phyloP scores from a whole-genome alignment of 2,113 vertebrate species.

The Lamprologus sp. region DNA sequence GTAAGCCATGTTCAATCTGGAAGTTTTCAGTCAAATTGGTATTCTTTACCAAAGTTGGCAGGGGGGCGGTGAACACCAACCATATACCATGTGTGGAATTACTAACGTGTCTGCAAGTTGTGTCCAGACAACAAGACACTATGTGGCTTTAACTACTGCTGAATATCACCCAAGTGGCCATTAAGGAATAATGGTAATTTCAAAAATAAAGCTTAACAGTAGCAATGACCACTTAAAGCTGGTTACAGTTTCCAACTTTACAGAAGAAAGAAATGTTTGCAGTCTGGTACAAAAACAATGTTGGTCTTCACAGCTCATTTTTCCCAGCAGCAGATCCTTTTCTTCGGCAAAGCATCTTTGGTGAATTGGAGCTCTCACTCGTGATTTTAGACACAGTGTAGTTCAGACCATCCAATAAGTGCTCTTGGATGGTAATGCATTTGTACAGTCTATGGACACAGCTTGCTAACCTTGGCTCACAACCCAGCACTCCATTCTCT shows the following conservation, averaged over 20 bases:
- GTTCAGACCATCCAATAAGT: neutral
- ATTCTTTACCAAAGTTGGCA: neutral
- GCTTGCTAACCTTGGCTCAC: neutral
- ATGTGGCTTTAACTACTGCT: neutral
- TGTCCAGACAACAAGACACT: neutral
- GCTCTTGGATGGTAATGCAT: neutral
- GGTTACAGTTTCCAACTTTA: neutral
- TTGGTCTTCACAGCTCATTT: neutral
- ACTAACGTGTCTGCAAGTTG: neutral
- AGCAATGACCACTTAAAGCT: neutral
- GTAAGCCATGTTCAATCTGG: neutral
- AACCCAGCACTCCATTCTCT: neutral
- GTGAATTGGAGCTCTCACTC: accelerated
- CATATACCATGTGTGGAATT: neutral
- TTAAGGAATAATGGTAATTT: neutral
- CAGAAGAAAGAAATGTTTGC: neutral
- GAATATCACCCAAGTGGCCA: neutral
- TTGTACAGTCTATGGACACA: neutral
- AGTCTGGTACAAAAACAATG: neutral
- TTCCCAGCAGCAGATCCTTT: neutral
- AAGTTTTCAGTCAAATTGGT: neutral
- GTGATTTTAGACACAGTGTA: neutral
- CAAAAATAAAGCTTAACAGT: neutral
- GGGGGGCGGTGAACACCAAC: neutral
- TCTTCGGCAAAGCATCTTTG: neutral